These are phyloP conservation scores for Heliocidaris tuberculata DNA, from an alignment of 35 echinoderm and acorn worm species.

Conservation along the genomic window DNA sequence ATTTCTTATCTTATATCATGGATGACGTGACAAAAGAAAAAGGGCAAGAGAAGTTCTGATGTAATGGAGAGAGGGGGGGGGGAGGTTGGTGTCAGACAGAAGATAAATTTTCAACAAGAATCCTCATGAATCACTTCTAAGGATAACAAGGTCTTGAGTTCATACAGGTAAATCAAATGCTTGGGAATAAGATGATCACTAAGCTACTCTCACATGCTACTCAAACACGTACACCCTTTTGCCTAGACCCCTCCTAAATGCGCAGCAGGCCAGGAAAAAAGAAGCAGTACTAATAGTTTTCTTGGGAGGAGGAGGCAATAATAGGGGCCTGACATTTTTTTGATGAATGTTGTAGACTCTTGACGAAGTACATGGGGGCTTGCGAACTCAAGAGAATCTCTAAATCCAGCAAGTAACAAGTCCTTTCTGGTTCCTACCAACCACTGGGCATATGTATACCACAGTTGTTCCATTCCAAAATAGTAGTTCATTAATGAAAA, in stretches of 20 bases:
- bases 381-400: too few species aligned
- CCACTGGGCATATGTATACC: too few species aligned
- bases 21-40: neutral
- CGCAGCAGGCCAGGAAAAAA: neutral
- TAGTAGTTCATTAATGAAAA: too few species aligned
- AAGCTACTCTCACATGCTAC: too few species aligned
- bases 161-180: neutral
- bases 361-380: too few species aligned
- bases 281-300: too few species aligned
- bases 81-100: neutral
- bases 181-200: neutral
- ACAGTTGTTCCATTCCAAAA: too few species aligned
- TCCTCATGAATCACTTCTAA: neutral
- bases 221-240: neutral
- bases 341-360: too few species aligned
- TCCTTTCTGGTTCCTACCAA: too few species aligned
- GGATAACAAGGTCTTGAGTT: neutral
- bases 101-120: neutral
- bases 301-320: too few species aligned
- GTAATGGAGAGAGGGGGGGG: neutral
- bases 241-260: neutral
- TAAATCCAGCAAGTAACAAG: too few species aligned
- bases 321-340: too few species aligned
- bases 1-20: neutral
- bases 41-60: neutral